phyloP scores from a whole-genome alignment of 2,113 vertebrate species.

The Nansenia antarctica region DNA sequence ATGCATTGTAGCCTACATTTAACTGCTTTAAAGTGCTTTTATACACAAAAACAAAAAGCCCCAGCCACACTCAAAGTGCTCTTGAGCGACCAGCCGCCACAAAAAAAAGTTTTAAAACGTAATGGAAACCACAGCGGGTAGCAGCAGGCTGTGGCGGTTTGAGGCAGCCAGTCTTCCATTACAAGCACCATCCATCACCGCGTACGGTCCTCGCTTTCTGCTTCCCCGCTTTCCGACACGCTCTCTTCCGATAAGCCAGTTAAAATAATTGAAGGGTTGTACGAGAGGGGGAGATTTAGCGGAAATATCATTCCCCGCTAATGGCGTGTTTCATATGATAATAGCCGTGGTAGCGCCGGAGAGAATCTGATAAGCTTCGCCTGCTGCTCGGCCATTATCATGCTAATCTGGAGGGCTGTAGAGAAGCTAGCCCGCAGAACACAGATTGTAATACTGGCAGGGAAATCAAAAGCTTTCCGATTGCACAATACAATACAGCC shows the following conservation, averaged over 20 bases:
- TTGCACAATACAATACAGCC: neutral
- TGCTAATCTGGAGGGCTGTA: neutral
- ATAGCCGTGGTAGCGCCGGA: neutral
- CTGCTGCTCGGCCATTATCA: neutral
- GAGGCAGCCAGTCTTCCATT: neutral
- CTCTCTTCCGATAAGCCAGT: neutral
- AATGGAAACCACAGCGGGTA: neutral
- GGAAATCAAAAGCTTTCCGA: neutral
- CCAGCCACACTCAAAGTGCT: neutral
- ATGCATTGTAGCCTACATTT: too few species aligned
- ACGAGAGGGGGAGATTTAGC: too few species aligned
- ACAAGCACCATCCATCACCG: neutral
- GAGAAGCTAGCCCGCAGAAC: neutral
- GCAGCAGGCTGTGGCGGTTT: neutral
- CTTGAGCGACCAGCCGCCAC: neutral
- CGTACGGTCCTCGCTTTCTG: neutral
- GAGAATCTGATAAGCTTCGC: neutral
- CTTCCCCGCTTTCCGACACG: neutral
- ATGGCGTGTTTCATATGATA: neutral
- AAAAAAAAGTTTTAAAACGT: neutral
- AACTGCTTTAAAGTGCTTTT: too few species aligned
- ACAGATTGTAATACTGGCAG: neutral
- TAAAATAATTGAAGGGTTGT: constrained; percentile 1
- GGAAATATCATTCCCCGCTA: neutral
- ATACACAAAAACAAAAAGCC: too few species aligned